Conservation (phyloP, 2,888 invertebrate genomes). For the Drosophila multiciliata region DNA sequence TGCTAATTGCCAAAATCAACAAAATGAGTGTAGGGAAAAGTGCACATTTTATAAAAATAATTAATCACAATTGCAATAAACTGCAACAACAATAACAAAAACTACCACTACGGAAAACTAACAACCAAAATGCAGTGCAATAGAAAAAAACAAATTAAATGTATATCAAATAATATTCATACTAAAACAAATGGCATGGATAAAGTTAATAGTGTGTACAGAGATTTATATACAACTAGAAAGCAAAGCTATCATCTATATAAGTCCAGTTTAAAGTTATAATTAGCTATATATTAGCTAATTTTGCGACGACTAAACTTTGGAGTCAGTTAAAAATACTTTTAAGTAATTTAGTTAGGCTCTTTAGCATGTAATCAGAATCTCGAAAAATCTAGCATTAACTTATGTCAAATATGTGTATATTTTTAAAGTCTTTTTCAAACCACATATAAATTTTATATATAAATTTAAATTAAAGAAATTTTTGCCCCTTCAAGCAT, state of each 20-base stretch:
- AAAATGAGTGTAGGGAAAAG: slow-evolving; percentile 33
- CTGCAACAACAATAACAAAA: slow-evolving; percentile 16
- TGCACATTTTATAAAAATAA: slow-evolving; percentile 47
- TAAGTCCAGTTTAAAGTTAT: neutral
- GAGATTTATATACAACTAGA: neutral
- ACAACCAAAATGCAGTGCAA: slow-evolving; percentile 31
- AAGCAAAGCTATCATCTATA: neutral
- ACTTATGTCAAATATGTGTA: neutral
- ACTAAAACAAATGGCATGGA: slow-evolving; percentile 17
- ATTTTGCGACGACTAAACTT: neutral
- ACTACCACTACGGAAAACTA: slow-evolving; percentile 19
- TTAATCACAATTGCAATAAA: slow-evolving; percentile 56
- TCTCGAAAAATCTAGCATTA: neutral
- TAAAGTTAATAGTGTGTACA: slow-evolving; percentile 1
- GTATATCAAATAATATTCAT: slow-evolving; percentile 16
- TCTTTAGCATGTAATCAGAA: neutral
- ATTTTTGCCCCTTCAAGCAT: neutral
- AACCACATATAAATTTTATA: too few relatives aligned
- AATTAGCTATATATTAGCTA: neutral
- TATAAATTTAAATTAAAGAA: neutral
- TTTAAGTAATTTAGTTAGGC: too few relatives aligned
- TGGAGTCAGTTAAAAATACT: neutral
- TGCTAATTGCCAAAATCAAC: slow-evolving; percentile 59
- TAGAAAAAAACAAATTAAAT: slow-evolving; percentile 11
- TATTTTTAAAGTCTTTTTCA: neutral